Percentiles rank a stretch among this genome's conserved stretches.
Conservation (phyloP, 2,888 invertebrate genomes). For the Sialis lutaria region DNA sequence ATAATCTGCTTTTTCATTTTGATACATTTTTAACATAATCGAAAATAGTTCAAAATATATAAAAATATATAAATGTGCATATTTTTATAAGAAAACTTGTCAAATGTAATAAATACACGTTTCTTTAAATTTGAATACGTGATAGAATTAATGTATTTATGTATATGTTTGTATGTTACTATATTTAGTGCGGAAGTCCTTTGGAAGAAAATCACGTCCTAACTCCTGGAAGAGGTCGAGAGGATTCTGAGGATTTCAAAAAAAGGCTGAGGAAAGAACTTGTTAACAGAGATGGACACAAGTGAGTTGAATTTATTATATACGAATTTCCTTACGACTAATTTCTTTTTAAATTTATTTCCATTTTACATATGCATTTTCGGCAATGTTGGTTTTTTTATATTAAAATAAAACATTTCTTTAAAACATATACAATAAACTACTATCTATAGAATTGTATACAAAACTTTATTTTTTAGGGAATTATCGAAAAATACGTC, state of each 20-base stretch:
- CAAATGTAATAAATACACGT: no score
- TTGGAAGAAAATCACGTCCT: slow-evolving; percentile 16
- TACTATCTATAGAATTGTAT: slow-evolving; percentile 2
- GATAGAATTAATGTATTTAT: not conserved
- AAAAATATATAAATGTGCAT: no score
- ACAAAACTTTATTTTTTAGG: no score
- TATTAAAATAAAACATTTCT: no score
- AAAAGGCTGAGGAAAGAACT: slow-evolving; percentile 65
- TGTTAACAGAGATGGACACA: slow-evolving; percentile 67
- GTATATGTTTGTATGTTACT: not conserved
- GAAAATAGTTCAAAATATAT: no score
- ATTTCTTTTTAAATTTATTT: not conserved
- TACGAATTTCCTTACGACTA: not conserved
- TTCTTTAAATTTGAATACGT: no score
- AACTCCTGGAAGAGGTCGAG: slow-evolving; percentile 31
- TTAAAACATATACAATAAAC: not conserved
- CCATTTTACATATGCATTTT: not conserved
- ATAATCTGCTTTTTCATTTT: no score
- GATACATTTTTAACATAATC: no score
- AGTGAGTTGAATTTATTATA: slow-evolving; percentile 30
- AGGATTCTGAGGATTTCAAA: slow-evolving; percentile 67
- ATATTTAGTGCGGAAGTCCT: slow-evolving; percentile 15
- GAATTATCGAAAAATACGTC: slow-evolving; percentile 50
- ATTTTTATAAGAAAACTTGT: no score
- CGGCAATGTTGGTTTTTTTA: not conserved